Percentiles rank a stretch among this genome's conserved stretches.
These are phyloP conservation scores for Neofelis nebulosa DNA, from an alignment of 2,113 vertebrate genomes.

Conservation along the genomic window DNA sequence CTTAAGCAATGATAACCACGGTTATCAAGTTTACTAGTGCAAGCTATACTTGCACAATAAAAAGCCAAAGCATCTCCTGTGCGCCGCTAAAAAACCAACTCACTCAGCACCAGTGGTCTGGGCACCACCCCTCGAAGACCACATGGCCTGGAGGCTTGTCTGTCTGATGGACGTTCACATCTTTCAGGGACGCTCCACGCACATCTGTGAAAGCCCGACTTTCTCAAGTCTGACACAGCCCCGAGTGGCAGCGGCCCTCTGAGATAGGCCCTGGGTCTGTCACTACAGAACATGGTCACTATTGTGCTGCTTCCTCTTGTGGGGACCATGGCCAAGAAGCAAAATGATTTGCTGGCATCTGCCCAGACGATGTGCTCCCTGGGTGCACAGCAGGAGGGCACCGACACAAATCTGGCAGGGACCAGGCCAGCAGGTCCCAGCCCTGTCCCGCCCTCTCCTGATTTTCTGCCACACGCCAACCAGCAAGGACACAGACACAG, in stretches of 20 bases:
- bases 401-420: neutral
- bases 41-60: neutral
- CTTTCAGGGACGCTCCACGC: neutral
- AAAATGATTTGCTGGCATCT: constrained; percentile 23
- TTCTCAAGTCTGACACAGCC: neutral
- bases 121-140: neutral
- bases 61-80: neutral
- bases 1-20: neutral
- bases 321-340: neutral
- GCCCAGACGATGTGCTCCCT: neutral
- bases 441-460: neutral
- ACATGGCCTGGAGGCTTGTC: neutral
- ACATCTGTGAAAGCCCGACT: neutral
- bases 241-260: neutral
- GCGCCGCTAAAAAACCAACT: neutral
- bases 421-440: neutral
- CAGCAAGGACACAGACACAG: neutral
- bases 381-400: neutral
- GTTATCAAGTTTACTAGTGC: neutral
- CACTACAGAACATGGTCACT: neutral
- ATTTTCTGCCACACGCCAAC: constrained; percentile 13
- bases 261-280: neutral
- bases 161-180: neutral
- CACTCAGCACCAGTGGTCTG: neutral
- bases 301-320: constrained; percentile 4